These are phyloP conservation scores for Acanthosepion lycidas DNA, from an alignment of 2,888 invertebrate species.

Conservation along the genomic window DNA sequence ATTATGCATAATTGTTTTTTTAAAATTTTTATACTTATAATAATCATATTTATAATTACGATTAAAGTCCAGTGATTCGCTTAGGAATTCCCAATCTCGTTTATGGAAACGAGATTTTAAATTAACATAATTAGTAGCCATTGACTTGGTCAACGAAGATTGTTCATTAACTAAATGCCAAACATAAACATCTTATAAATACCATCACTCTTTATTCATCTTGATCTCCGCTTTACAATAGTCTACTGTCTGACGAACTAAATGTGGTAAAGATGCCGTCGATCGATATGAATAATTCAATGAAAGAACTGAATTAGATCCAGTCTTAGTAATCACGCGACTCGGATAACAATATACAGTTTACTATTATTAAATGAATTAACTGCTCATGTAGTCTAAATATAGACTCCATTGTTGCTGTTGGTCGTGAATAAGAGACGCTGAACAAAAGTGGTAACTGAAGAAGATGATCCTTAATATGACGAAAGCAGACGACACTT, in stretches of 20 bases:
- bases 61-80: too few species aligned
- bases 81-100: too few species aligned
- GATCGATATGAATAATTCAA: neutral
- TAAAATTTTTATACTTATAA: too few species aligned
- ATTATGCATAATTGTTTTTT: too few species aligned
- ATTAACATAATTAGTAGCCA: too few species aligned
- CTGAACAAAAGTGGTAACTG: neutral
- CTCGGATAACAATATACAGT: neutral
- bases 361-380: constrained; percentile 17
- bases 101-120: too few species aligned
- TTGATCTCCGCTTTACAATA: neutral
- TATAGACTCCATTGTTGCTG: neutral
- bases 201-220: constrained; percentile 2
- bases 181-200: neutral
- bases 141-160: too few species aligned
- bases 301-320: neutral
- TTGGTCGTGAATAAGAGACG: neutral
- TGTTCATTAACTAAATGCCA: neutral
- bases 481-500: constrained; percentile 3
- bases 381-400: neutral
- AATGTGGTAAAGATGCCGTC: neutral
- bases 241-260: neutral
- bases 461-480: neutral
- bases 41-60: too few species aligned
- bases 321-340: neutral